Base-by-base conservation (phyloP, 2,888 invertebrate genomes). In the Drosophila austrosaltans region DNA sequence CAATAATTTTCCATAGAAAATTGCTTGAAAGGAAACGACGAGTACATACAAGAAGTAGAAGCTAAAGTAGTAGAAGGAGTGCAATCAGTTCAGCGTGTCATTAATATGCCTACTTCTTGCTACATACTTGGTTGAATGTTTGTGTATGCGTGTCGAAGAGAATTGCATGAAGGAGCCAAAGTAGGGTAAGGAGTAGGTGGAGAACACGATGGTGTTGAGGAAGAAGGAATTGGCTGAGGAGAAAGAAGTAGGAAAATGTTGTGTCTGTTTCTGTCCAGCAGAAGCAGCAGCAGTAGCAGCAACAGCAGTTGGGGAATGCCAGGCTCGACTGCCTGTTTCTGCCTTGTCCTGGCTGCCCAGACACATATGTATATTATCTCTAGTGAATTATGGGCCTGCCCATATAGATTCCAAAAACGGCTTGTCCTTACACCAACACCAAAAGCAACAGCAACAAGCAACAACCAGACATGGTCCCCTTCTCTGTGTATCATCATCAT, bases 291-390 rank as follows among this genome's bases (percentile, higher is more conserved):
- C 16, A 16, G 16, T 16, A 16, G 16, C 36, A 36, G 32, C 32
- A 32, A 6, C 32, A 32, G 36, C 48, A 48, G 48, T 48, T 48
- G 44, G 44, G 44, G 22, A 48, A 48, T 48, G 48, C 48, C 48
- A 48, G 48, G 48, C 48, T 48, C 48, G 48, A 48, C 48, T 48
- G 48, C 48, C 48, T 25, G 53, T 28, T 67, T 32, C 59, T 53
- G 40, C 12, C 69, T 30, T 48, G 48, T 48, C 48, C 48, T 48
- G 48, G 48, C 48, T 25, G 32, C 28, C 36, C 60, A 57, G 61
- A 79, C 77, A 77, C 87, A 78, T 79, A 87, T 82, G 86, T 87
- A 89, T 87, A 87, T 89, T 89, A 89, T 87, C 89, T 87, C 89
- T 72, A 74, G 89, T 87, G 87, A 87, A 89, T 89, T 87, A 87